phyloP scores from a whole-genome alignment of 2,113 vertebrate genomes.

The Cinclus cinclus region DNA sequence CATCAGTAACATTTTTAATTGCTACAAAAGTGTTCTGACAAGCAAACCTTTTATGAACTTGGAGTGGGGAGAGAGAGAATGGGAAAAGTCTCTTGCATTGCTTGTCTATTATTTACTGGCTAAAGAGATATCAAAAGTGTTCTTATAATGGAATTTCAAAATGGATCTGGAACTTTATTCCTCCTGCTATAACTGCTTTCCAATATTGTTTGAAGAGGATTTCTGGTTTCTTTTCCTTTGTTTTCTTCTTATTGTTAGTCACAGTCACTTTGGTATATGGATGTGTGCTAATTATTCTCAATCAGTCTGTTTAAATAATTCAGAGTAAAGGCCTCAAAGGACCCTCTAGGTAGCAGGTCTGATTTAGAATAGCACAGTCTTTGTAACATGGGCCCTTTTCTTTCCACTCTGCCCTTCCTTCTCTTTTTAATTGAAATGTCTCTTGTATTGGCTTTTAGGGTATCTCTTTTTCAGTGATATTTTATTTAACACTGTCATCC shows the following conservation, averaged over 20 bases:
- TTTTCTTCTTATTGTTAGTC: neutral
- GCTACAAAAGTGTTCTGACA: neutral
- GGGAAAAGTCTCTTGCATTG: neutral
- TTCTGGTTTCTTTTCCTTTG: neutral
- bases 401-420: neutral
- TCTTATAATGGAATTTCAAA: neutral
- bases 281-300: neutral
- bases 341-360: neutral
- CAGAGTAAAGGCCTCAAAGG: neutral
- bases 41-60: neutral
- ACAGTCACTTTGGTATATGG: neutral
- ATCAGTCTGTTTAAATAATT: neutral
- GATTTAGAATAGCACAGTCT: neutral
- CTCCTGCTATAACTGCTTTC: neutral
- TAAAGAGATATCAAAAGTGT: neutral
- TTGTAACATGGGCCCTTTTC: neutral
- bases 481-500: neutral
- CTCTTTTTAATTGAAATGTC: neutral
- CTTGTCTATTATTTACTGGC: neutral
- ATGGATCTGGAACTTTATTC: neutral
- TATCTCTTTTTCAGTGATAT: neutral
- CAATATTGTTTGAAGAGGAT: neutral
- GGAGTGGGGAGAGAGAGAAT: neutral
- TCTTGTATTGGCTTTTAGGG: neutral
- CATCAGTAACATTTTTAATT: too few species aligned